phyloP scores from a whole-genome alignment of 2,888 invertebrate genomes.

The Leucania comma region DNA sequence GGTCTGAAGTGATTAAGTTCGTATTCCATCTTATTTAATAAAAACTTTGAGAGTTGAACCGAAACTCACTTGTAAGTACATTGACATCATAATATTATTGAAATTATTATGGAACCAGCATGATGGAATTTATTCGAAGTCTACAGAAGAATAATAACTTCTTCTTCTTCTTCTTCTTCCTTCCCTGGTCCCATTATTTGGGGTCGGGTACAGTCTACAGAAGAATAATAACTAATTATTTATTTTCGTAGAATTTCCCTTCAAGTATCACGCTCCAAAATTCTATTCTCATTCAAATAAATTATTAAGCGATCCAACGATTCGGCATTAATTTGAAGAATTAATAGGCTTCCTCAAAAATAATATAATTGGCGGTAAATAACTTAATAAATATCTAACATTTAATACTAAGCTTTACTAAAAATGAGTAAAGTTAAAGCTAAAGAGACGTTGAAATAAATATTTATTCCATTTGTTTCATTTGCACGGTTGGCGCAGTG shows the following conservation, averaged over 20 bases:
- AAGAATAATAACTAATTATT: slow-evolving; percentile 11
- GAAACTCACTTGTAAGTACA: slow-evolving; percentile 26
- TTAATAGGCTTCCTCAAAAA: slow-evolving; percentile 12
- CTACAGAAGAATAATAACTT: slow-evolving; percentile 16
- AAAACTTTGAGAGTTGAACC: slow-evolving; percentile 26
- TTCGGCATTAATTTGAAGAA: background rate
- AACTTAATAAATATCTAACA: background rate
- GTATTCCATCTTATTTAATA: slow-evolving; percentile 36
- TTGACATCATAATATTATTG: slow-evolving; percentile 46
- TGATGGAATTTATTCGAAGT: slow-evolving; percentile 13
- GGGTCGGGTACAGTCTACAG: too few species aligned
- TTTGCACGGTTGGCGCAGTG: too few species aligned
- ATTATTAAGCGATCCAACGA: slow-evolving; percentile 1
- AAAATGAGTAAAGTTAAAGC: background rate
- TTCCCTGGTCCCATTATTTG: too few species aligned
- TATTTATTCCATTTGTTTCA: too few species aligned
- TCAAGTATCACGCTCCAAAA: slow-evolving; percentile 15
- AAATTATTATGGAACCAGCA: slow-evolving; percentile 26
- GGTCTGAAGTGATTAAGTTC: slow-evolving; percentile 43
- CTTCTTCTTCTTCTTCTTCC: too few species aligned
- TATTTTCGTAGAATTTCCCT: slow-evolving; percentile 13
- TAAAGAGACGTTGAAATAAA: too few species aligned
- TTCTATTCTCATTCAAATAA: slow-evolving; percentile 9
- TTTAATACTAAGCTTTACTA: background rate
- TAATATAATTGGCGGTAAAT: background rate